phyloP scores from a whole-genome alignment of 2,797 vertebrate species.

The Triplophysa bombifrons region DNA sequence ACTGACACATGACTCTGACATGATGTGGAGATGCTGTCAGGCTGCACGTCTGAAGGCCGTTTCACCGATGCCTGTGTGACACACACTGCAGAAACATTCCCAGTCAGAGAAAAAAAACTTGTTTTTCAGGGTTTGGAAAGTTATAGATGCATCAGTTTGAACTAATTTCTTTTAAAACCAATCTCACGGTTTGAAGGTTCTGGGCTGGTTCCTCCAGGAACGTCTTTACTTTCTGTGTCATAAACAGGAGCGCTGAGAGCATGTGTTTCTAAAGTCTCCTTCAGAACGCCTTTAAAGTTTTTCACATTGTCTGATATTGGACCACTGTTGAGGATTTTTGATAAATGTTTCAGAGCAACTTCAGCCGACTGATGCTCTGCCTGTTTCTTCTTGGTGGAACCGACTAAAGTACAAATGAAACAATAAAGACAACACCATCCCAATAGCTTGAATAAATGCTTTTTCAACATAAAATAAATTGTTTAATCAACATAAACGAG shows the following conservation, averaged over 20 bases:
- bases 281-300: conserved; percentile 59
- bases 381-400: conserved; percentile 53
- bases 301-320: not conserved
- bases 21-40: not conserved
- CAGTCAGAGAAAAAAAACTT: not conserved
- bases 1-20: not conserved
- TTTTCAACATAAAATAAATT: not conserved
- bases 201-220: not conserved
- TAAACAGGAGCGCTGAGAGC: conserved; percentile 37
- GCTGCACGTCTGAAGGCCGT: not conserved
- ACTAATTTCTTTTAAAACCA: not conserved
- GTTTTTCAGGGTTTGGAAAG: not conserved
- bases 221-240: conserved; percentile 10
- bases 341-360: conserved; percentile 54
- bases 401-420: conserved; percentile 47
- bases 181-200: conserved; percentile 27
- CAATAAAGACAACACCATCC: not conserved
- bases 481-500: not conserved
- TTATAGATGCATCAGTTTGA: not conserved
- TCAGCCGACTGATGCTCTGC: conserved; percentile 64
- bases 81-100: conserved; percentile 13
- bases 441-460: not conserved
- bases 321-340: conserved; percentile 45
- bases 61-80: not conserved
- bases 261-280: conserved; percentile 54